Evolutionary conservation across 1,140 invertebrate species (phyloP), one percentile per base, ranked within the genome.

Genomic region (Drosophila bocqueti): DNA sequence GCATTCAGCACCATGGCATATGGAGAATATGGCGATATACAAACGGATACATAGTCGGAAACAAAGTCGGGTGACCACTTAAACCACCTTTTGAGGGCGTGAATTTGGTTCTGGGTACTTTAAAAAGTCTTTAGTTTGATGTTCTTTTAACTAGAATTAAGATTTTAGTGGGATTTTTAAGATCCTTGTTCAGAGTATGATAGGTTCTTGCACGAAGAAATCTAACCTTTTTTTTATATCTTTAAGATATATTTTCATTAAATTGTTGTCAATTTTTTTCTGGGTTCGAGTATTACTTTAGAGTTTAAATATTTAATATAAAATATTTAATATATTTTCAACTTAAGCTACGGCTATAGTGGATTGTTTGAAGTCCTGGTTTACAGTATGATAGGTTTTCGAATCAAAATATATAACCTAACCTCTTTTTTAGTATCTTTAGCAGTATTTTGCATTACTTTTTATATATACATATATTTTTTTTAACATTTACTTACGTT

Each of bases 1-100:
- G 52, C 52, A 55, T 55, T 55, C 34, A 55, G 34, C 52, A 38
- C 34, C 24, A 55, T 16, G 34, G 52, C 52, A 55, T 38, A 55
- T 38, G 9, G 52, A 55, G 52, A 55, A 16, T 26, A 18, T 16
- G 63, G 57, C 36, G 24, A 64, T 42, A 59, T 63, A 29, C n/a
- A 38, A 57, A 40, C 24, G 59, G 15, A 29, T 57, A 9, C 29
- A 36, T 26, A 16, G 47, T 49, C 24, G 34, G 52, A 36, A 36
- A 21, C 52, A 24, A 24, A 36, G 29, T 52, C 49, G 49, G 49
- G 10, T 18, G 2, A 7, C n/a, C n/a, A 34, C 49, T 52, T 52
- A 10, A 18, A 16, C 10, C 29, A 18, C 16, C 34, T 38, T 55
- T 38, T 21, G 31, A 36, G 15, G 31, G 13, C 50, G n/a, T 13